Percentiles rank a stretch among this genome's conserved stretches.
These are phyloP conservation scores for Lithobius niger DNA, from an alignment of 1,140 invertebrate genomes.

Conservation along the genomic window DNA sequence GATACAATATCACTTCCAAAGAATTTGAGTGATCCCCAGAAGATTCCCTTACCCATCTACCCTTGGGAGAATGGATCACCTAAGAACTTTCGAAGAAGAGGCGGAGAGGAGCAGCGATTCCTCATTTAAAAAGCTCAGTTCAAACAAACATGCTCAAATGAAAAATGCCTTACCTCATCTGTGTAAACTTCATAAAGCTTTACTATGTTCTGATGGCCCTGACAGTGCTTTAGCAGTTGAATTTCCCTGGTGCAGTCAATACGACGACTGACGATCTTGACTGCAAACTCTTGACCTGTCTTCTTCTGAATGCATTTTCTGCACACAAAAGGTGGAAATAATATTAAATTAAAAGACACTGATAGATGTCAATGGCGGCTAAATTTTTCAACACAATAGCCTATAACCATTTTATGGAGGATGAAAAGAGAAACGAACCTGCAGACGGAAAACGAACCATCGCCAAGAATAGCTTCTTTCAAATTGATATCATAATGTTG, in stretches of 20 bases:
- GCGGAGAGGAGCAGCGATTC: too few species aligned
- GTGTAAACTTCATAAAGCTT: slow-evolving; percentile 62
- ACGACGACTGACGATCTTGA: slow-evolving; percentile 76
- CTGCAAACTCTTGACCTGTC: slow-evolving; percentile 63
- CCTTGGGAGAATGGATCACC: background rate
- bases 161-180: slow-evolving; percentile 46
- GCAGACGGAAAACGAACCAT: slow-evolving; percentile 81
- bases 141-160: slow-evolving; percentile 11
- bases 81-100: background rate
- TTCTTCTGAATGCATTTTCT: slow-evolving; percentile 59
- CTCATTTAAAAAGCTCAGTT: background rate
- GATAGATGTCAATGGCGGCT: too few species aligned
- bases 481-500: slow-evolving; percentile 62
- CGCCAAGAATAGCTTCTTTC: slow-evolving; percentile 54
- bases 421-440: slow-evolving; percentile 28
- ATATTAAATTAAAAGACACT: too few species aligned
- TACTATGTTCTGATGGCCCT: slow-evolving; percentile 79
- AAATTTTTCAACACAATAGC: too few species aligned
- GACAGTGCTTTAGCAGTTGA: slow-evolving; percentile 59
- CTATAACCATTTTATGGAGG: too few species aligned
- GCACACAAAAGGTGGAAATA: slow-evolving; percentile 10
- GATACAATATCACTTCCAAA: too few species aligned
- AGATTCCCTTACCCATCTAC: too few species aligned
- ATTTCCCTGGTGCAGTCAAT: slow-evolving; percentile 64
- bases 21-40: too few species aligned